Percentiles rank a stretch among this genome's conserved stretches.
Conservation (phyloP, 2,888 invertebrate genomes). For the Dasypogon diadema region DNA sequence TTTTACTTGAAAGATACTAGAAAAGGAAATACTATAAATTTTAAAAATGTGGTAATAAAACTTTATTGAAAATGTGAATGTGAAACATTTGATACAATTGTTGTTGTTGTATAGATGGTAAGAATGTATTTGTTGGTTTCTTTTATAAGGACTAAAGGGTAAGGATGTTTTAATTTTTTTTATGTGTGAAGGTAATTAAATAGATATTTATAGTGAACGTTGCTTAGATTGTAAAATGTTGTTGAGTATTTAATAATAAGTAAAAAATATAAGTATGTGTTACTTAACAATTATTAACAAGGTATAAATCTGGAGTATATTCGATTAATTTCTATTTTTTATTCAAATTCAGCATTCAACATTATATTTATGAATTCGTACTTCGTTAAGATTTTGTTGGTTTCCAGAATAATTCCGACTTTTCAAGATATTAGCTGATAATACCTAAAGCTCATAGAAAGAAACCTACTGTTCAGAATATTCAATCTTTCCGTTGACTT, state of each 20-base stretch:
- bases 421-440: too few species aligned
- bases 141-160: conserved; percentile 39
- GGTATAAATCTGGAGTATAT: background rate
- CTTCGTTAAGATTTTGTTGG: too few species aligned
- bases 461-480: too few species aligned
- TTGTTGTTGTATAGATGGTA: conserved; percentile 39
- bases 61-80: conserved; percentile 21
- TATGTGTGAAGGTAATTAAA: conserved; percentile 34
- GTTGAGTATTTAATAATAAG: conserved; percentile 43
- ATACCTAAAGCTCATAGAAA: too few species aligned
- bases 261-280: background rate
- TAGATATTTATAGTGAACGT: conserved; percentile 40
- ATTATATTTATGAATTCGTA: too few species aligned
- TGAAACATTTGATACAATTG: conserved; percentile 41
- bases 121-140: conserved; percentile 33
- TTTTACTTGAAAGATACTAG: conserved; percentile 26
- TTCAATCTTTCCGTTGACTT: too few species aligned
- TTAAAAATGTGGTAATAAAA: conserved; percentile 52
- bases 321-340: background rate
- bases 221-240: conserved; percentile 48
- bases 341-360: too few species aligned
- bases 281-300: background rate
- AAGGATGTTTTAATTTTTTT: conserved; percentile 18
- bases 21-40: conserved; percentile 22
- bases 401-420: too few species aligned